Conservation (phyloP, 64 coral and sea anemone genomes). For the Catalaphyllia jardinei region DNA sequence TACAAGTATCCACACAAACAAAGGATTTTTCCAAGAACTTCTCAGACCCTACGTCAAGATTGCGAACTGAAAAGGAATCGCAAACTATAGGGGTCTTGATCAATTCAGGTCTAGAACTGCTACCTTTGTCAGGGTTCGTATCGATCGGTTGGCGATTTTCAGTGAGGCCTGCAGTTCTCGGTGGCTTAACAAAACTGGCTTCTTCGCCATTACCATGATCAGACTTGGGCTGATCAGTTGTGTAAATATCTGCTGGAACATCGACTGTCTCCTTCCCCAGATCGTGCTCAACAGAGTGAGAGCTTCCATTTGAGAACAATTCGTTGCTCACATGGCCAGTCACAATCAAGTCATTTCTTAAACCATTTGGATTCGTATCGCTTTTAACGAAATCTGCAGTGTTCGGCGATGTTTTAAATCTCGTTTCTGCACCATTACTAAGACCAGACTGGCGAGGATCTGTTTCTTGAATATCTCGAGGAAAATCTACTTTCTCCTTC, state of each 20-base stretch:
- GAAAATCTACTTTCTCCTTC: neutral
- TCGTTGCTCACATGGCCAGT: neutral
- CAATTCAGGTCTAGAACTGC: neutral
- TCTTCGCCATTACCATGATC: neutral
- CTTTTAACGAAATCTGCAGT: neutral
- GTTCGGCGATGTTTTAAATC: neutral
- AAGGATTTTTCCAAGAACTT: slow-evolving; percentile 25
- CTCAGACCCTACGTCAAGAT: neutral
- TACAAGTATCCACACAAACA: neutral
- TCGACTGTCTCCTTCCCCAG: neutral
- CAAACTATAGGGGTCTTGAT: slow-evolving; percentile 1
- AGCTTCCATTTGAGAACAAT: neutral
- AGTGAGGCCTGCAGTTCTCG: neutral
- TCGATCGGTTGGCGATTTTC: neutral
- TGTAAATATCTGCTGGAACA: neutral
- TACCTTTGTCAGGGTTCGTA: neutral
- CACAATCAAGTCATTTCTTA: neutral
- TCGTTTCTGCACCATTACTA: neutral
- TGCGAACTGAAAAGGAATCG: slow-evolving; percentile 11
- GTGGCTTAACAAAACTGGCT: neutral
- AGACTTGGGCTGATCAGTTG: neutral
- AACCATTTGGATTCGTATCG: neutral
- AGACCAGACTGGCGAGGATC: neutral
- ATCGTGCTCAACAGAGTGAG: neutral
- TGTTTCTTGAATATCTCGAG: neutral